Evolutionary conservation across 2,797 vertebrate genomes (phyloP).

Genomic region (Hybognathus amarus): DNA sequence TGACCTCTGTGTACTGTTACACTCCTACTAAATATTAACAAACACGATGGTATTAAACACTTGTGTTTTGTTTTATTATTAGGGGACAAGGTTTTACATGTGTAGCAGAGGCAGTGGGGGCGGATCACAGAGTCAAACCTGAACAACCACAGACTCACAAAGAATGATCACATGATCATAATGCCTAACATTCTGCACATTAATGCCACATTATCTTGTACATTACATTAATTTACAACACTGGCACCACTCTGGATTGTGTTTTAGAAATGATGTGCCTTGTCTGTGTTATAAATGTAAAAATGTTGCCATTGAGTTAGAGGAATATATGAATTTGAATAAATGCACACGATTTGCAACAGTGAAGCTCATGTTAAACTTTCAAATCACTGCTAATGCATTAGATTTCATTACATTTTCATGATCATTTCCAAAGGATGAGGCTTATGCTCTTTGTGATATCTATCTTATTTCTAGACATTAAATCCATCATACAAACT

Average conservation of each 20-base stretch:
- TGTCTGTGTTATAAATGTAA: background rate
- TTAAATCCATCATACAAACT: background rate
- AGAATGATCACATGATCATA: too few species aligned
- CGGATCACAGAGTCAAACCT: constrained; percentile 78
- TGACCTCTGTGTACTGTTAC: background rate
- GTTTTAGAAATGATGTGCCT: background rate
- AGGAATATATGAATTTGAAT: background rate
- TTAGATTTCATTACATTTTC: background rate
- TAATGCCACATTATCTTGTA: background rate
- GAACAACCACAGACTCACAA: too few species aligned
- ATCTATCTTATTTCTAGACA: background rate
- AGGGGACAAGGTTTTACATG: constrained; percentile 90
- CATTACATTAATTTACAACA: background rate
- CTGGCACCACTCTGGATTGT: background rate
- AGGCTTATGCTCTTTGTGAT: background rate
- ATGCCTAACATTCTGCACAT: background rate
- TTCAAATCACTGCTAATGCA: background rate
- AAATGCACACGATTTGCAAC: background rate
- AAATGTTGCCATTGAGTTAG: background rate
- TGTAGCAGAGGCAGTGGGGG: constrained; percentile 89
- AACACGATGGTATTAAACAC: background rate
- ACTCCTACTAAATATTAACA: background rate
- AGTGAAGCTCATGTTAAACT: background rate
- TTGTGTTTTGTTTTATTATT: constrained; percentile 7
- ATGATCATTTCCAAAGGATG: background rate